phyloP scores from a whole-genome alignment of 2,113 vertebrate genomes.

The Sapajus apella region DNA sequence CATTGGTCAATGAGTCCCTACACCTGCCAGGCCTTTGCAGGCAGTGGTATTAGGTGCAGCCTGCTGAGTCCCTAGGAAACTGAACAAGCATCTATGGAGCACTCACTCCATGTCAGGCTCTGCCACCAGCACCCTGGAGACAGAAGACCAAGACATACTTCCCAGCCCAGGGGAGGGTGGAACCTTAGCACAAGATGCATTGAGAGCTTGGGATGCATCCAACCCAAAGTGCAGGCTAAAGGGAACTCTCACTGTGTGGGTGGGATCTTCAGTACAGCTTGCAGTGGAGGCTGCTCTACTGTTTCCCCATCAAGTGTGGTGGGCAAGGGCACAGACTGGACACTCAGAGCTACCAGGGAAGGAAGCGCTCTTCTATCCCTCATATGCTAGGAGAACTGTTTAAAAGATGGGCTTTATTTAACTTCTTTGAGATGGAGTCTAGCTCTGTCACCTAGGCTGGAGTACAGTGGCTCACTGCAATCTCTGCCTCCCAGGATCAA shows the following conservation, averaged over 20 bases:
- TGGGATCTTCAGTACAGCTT: fast-evolving
- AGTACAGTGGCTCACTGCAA: too few species aligned
- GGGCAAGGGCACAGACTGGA: background rate
- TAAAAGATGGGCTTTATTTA: too few species aligned
- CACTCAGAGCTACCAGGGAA: background rate
- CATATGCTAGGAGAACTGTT: too few species aligned
- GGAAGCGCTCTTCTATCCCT: background rate
- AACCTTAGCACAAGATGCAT: background rate
- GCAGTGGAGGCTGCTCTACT: background rate
- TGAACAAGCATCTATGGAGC: background rate
- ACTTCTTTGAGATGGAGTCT: too few species aligned
- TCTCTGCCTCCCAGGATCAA: fast-evolving
- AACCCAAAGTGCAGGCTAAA: too few species aligned
- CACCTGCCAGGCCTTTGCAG: background rate
- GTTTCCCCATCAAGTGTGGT: background rate
- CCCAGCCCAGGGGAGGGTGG: background rate
- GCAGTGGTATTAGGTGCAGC: background rate
- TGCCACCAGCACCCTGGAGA: background rate
- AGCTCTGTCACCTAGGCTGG: too few species aligned
- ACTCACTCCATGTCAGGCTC: background rate
- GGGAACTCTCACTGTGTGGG: background rate
- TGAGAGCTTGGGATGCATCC: background rate
- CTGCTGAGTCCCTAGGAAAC: background rate
- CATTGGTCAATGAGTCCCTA: background rate
- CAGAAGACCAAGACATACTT: background rate